These are phyloP conservation scores for Propithecus coquereli DNA, from an alignment of 2,113 vertebrate genomes.

Conservation along the genomic window DNA sequence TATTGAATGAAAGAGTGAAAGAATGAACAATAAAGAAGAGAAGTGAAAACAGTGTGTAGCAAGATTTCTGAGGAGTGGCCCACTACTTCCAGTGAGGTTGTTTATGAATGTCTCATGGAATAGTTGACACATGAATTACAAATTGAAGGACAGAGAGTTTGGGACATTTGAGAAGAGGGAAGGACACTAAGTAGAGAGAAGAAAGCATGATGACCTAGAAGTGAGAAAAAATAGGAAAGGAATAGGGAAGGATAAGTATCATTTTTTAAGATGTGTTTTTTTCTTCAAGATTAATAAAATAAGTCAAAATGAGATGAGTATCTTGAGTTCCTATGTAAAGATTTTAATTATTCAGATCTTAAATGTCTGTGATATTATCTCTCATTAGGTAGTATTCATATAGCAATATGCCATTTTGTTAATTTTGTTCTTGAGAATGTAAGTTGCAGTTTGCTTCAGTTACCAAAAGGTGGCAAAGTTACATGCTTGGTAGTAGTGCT, in stretches of 20 bases:
- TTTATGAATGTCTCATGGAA: not conserved
- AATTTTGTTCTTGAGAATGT: not conserved
- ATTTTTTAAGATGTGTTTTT: not conserved
- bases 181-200: not conserved
- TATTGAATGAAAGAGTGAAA: not conserved
- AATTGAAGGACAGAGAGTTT: not conserved
- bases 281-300: not conserved
- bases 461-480: slow-evolving; percentile 33
- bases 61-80: not conserved
- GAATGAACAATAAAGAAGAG: not conserved
- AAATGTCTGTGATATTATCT: not conserved
- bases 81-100: not conserved
- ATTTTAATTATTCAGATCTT: not conserved
- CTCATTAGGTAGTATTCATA: not conserved
- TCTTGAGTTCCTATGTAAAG: not conserved
- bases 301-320: not conserved
- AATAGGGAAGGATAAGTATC: not conserved
- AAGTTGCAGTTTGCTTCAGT: not conserved
- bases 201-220: not conserved
- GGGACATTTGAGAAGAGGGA: not conserved
- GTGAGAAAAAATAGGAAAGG: not conserved
- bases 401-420: not conserved
- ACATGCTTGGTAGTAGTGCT: not conserved
- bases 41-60: not conserved
- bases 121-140: not conserved